A percentile compares a stretch with the other conserved stretches of the same genome.
phyloP scores from a whole-genome alignment of 2,113 vertebrate genomes.

The Carlito syrichta region DNA sequence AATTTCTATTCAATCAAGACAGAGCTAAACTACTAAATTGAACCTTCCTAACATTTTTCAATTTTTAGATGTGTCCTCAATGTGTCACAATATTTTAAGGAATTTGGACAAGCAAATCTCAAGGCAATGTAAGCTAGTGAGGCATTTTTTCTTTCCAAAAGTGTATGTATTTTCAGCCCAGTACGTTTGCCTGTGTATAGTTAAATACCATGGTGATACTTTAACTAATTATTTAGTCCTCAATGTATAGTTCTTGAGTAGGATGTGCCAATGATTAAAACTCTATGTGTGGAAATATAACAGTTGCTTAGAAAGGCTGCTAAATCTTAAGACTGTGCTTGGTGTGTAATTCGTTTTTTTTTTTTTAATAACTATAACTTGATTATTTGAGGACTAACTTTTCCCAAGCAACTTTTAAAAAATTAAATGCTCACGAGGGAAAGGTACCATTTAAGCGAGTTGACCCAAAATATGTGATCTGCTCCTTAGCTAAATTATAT shows the following conservation, averaged over 20 bases:
- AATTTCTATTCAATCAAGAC: constrained; percentile 1
- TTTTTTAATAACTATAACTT: constrained; percentile 61
- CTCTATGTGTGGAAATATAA: constrained; percentile 58
- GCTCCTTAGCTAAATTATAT: neutral
- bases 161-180: constrained; percentile 47
- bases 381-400: constrained; percentile 33
- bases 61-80: constrained; percentile 47
- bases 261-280: constrained; percentile 72
- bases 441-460: neutral
- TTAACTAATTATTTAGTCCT: constrained; percentile 56
- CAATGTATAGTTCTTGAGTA: constrained; percentile 65
- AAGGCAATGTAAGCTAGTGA: neutral
- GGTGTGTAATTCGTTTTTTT: constrained; percentile 55
- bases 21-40: constrained; percentile 26
- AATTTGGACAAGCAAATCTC: constrained; percentile 50
- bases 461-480: neutral
- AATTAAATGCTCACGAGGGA: neutral
- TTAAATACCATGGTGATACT: constrained; percentile 58
- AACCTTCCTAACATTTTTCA: constrained; percentile 2
- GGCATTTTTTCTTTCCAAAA: constrained; percentile 21
- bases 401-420: constrained; percentile 26
- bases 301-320: constrained; percentile 38
- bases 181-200: constrained; percentile 28
- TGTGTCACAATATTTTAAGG: constrained; percentile 50
- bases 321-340: constrained; percentile 39